phyloP scores from a whole-genome alignment of 2,113 vertebrate genomes.

The Anseranas semipalmata region DNA sequence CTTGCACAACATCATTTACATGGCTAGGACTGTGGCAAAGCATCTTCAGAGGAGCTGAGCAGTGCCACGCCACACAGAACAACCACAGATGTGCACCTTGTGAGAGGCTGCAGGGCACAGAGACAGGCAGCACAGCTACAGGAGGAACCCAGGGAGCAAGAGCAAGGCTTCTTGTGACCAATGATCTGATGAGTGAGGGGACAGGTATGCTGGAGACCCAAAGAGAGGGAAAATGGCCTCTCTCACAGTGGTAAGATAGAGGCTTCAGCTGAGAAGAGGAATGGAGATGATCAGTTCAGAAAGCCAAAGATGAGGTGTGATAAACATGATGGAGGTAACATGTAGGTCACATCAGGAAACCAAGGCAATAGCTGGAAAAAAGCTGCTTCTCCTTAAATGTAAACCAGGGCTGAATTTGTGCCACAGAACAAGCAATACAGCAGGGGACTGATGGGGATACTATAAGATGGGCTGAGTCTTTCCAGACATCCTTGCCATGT shows the following conservation, averaged over 20 bases:
- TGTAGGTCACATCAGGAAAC: background rate
- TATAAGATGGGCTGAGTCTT: background rate
- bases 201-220: background rate
- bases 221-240: background rate
- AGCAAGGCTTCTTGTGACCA: background rate
- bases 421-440: background rate
- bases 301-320: background rate
- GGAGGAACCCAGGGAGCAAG: background rate
- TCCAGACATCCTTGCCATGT: background rate
- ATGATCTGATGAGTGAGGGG: background rate
- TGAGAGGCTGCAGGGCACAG: background rate
- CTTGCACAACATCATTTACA: background rate
- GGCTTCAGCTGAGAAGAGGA: background rate
- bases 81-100: fast-evolving
- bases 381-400: background rate
- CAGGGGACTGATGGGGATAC: background rate
- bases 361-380: background rate
- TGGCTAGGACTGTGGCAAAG: background rate
- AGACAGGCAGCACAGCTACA: background rate
- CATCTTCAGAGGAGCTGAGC: background rate
- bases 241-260: background rate
- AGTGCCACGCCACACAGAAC: background rate
- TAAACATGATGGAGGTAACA: background rate
- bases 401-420: background rate
- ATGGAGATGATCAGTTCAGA: background rate